These are phyloP conservation scores for Drosophila paranaensis DNA, from an alignment of 2,888 invertebrate species.

Conservation along the genomic window DNA sequence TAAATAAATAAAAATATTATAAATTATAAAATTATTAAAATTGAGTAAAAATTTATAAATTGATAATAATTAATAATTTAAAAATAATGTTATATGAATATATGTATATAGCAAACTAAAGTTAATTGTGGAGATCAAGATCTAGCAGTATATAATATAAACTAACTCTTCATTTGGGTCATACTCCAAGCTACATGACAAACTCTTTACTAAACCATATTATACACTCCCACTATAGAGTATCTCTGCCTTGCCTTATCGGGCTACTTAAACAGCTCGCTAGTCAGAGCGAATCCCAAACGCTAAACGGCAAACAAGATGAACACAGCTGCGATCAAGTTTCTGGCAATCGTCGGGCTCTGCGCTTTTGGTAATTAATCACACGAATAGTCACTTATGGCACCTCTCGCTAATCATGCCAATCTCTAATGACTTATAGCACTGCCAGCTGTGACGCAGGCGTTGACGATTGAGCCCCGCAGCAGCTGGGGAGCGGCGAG, in stretches of 20 bases:
- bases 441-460: conserved; percentile 30
- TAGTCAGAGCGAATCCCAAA: conserved; percentile 22
- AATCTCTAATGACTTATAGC: conserved; percentile 27
- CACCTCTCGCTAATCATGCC: conserved; percentile 3
- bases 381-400: conserved; percentile 1
- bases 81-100: too few species aligned
- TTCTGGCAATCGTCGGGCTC: conserved; percentile 47
- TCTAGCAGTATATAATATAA: background rate
- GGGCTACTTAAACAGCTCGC: conserved; percentile 42
- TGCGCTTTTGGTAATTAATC: conserved; percentile 65
- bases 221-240: background rate
- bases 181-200: background rate
- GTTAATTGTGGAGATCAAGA: background rate
- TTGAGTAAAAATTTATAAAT: too few species aligned
- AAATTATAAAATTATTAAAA: too few species aligned
- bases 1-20: too few species aligned
- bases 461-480: conserved; percentile 79
- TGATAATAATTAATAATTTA: too few species aligned
- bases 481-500: conserved; percentile 87
- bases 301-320: conserved; percentile 28
- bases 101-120: background rate
- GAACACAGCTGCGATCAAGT: conserved; percentile 40
- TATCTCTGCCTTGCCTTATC: conserved; percentile 17
- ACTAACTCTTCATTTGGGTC: background rate
- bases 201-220: background rate